Conservation (phyloP, 2,113 vertebrate genomes). For the Vulpes lagopus region DNA sequence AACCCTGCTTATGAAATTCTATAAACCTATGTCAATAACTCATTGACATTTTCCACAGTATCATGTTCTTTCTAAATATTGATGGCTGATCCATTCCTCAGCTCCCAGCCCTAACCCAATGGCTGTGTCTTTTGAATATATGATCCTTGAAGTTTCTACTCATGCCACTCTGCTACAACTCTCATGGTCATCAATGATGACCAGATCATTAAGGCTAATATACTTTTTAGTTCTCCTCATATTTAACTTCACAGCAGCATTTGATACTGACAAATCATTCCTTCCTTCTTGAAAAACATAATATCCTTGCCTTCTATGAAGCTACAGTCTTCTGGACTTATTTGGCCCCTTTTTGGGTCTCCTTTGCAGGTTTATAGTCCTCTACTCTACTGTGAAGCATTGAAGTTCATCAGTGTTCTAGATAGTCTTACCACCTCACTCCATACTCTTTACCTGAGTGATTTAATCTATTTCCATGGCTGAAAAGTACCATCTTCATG, state of each 20-base stretch:
- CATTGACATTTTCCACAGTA: neutral
- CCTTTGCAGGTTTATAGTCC: neutral
- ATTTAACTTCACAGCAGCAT: neutral
- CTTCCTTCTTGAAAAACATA: slow-evolving; percentile 22
- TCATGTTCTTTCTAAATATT: neutral
- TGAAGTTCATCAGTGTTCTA: neutral
- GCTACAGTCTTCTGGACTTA: neutral
- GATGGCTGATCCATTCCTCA: neutral
- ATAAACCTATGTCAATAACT: neutral
- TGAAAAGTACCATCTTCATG: neutral
- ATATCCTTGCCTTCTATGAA: neutral
- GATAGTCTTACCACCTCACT: neutral
- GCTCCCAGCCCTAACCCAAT: neutral
- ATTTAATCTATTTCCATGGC: neutral
- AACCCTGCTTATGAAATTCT: neutral
- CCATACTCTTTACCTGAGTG: neutral
- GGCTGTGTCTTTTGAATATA: neutral
- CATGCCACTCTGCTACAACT: neutral
- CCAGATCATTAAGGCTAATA: neutral
- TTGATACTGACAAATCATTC: neutral
- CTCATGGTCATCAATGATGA: neutral
- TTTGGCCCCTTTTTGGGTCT: neutral
- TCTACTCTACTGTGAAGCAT: neutral
- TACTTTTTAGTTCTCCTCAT: neutral
- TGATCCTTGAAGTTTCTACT: neutral